Evolutionary conservation across 2,113 vertebrate species (phyloP).

Genomic region (Python bivittatus): DNA sequence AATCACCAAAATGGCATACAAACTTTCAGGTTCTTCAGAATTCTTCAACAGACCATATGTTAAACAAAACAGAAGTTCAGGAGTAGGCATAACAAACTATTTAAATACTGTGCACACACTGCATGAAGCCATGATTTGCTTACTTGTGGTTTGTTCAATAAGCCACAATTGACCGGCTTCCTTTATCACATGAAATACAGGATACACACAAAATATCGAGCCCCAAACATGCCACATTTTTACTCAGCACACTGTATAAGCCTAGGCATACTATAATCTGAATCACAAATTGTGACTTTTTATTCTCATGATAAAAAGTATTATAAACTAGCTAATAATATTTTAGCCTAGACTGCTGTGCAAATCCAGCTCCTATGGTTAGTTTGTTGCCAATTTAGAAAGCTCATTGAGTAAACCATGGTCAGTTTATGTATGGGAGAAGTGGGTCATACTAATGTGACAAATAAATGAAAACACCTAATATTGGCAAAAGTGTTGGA

Average conservation of each 20-base stretch:
- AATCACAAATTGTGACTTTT: not conserved
- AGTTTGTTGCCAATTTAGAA: not conserved
- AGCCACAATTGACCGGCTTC: not conserved
- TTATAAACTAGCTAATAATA: not conserved
- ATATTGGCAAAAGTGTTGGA: not conserved
- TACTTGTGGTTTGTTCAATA: not conserved
- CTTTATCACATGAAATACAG: not conserved
- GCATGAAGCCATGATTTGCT: no score
- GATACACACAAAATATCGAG: not conserved
- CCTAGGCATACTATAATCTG: not conserved
- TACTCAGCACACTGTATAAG: not conserved
- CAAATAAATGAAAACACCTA: not conserved
- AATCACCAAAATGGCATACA: not conserved
- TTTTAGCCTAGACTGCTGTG: not conserved
- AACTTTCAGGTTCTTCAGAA: not conserved
- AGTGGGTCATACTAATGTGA: not conserved
- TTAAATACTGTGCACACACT: no score
- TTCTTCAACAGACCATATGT: not conserved
- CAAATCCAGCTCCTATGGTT: not conserved
- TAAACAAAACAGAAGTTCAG: not conserved
- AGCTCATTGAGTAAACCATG: not conserved
- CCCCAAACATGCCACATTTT: not conserved
- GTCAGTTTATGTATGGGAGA: not conserved
- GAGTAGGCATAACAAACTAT: no score
- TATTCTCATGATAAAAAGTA: not conserved